Percentiles rank a stretch among this genome's conserved stretches.
Conservation (phyloP, 2,797 vertebrate species). For the Eospalax fontanierii region DNA sequence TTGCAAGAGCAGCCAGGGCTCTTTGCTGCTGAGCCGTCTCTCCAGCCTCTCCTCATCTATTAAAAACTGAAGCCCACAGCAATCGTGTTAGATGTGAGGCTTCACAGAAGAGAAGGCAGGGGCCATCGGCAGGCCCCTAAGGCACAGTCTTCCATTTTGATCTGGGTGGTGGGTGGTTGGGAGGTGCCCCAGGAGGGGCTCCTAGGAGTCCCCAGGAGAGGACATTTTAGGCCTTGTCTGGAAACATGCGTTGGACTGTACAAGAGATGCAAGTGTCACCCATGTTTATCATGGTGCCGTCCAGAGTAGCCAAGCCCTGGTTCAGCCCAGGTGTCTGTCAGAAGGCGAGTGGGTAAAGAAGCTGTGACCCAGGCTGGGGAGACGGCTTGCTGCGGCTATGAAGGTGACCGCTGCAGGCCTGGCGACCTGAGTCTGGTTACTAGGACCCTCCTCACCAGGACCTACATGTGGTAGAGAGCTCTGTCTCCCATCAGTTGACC, state of each 20-base stretch:
- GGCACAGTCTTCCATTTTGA: no score
- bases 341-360: neutral
- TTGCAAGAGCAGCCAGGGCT: no score
- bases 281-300: neutral
- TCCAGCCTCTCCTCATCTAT: neutral
- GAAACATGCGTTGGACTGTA: neutral
- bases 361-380: neutral
- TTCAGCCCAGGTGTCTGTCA: neutral
- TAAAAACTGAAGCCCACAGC: neutral
- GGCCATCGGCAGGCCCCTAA: neutral
- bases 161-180: neutral
- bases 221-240: neutral
- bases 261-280: neutral
- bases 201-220: neutral
- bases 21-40: no score
- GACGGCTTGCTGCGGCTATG: neutral
- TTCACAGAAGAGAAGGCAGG: neutral
- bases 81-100: neutral
- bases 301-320: neutral
- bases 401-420: neutral
- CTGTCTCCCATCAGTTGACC: no score
- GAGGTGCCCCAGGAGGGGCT: neutral
- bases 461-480: neutral
- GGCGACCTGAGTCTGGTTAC: neutral
- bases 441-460: no score